Evolutionary conservation across 2,113 vertebrate genomes (phyloP).

Genomic region (Cyanoderma ruficeps): DNA sequence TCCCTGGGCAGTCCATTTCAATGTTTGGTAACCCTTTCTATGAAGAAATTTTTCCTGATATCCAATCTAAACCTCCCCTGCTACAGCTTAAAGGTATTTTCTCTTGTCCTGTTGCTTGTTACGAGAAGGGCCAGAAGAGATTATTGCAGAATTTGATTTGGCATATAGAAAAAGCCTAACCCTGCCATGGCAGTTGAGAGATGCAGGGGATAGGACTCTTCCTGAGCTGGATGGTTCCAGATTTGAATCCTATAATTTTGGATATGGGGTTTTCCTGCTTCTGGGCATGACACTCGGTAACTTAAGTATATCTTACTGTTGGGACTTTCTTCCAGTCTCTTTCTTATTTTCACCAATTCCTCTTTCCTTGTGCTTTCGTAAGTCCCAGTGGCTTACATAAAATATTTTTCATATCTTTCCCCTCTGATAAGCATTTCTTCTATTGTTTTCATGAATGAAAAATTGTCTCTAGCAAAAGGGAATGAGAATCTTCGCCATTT

Average conservation of each 20-base stretch:
- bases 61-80: neutral
- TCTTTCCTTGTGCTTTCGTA: neutral
- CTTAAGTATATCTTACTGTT: neutral
- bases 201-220: neutral
- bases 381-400: neutral
- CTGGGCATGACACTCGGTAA: neutral
- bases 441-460: neutral
- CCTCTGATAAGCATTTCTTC: neutral
- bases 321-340: neutral
- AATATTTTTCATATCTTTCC: neutral
- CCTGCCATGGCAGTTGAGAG: neutral
- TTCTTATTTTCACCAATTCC: neutral
- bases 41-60: neutral
- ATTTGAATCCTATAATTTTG: neutral
- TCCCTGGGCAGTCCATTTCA: neutral
- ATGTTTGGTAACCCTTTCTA: neutral
- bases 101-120: neutral
- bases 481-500: neutral
- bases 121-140: neutral
- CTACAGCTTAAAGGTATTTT: neutral
- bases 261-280: neutral
- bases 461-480: neutral
- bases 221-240: neutral
- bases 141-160: neutral
- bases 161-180: neutral